Evolutionary conservation across 2,113 vertebrate species (phyloP), one percentile per base, ranked within the genome.

Genomic region (Typhlomys cinereus): DNA sequence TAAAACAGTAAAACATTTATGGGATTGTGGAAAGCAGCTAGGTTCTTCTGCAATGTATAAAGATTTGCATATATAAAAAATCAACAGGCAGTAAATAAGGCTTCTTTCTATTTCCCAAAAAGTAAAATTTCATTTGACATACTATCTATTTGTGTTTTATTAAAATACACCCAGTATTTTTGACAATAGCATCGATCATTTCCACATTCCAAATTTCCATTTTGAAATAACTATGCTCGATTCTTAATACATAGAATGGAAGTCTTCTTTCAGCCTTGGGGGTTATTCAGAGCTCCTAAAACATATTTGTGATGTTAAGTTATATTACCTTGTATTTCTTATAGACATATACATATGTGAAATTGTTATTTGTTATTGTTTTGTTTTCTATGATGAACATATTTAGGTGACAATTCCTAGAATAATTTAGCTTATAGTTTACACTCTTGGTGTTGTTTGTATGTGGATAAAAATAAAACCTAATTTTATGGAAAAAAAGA

Each of bases 1-100:
- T 98, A 97, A 97, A 97, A 96, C 76, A 96, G 94, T 96, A 97
- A 98, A 98, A 96, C 89, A 86, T 97, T 98, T 98, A 98, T 98
- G 96, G 93, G 95, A 92, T 95, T 97, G 84, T 95, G 88, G 94
- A 97, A 97, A 61, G 94, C 95, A 97, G 96, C 81, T 96, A 95
- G 96, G 95, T 96, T 97, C 88, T 96, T 95, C 70, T 96, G 96
- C 96, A 97, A 98, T 97, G 94, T 96, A 94, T 92, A 91, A 96
- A 96, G 93, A 98, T 97, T 98, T 98, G 97, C 97, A 98, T 97
- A 97, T 97, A 97, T 83, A 88, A 90, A 95, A 97, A 71, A 97
- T 81, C 97, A 98, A 97, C 97, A 98, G 97, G 97, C 94, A 98
- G 95, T 96, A 97, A 97, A 96, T 86, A 97, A 96, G 92, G 90